These are phyloP conservation scores for Drosophila mettleri DNA, from an alignment of 2,888 invertebrate species.

Conservation along the genomic window DNA sequence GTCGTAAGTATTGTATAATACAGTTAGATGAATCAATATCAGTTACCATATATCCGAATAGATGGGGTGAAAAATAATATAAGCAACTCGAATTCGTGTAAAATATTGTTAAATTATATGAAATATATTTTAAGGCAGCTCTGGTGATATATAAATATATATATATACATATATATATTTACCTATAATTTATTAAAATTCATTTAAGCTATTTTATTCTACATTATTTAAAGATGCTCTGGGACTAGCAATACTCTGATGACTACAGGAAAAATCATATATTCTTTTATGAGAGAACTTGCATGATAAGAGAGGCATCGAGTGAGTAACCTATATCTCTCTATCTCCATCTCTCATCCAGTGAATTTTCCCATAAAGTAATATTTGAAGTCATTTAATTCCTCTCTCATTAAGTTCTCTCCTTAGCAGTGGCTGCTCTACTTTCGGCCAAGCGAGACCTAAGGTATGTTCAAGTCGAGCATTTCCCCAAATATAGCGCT, in stretches of 20 bases:
- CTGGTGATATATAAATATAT: background rate
- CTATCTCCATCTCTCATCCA: too few species aligned
- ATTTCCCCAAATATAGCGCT: background rate
- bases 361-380: too few species aligned
- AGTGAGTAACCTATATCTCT: too few species aligned
- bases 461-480: background rate
- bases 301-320: background rate
- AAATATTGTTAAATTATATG: too few species aligned
- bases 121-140: too few species aligned
- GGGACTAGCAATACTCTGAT: background rate
- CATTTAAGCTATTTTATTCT: background rate
- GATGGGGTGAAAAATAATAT: too few species aligned
- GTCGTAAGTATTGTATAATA: background rate
- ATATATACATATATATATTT: background rate
- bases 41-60: too few species aligned
- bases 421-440: too few species aligned
- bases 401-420: too few species aligned
- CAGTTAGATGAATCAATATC: too few species aligned
- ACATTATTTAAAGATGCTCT: background rate
- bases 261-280: background rate
- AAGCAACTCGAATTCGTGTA: too few species aligned
- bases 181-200: background rate
- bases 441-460: background rate
- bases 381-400: too few species aligned
- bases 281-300: background rate